A percentile compares a stretch with the other conserved stretches of the same genome.
phyloP scores from a whole-genome alignment of 2,797 vertebrate genomes.

The Pseudomugil gertrudae region DNA sequence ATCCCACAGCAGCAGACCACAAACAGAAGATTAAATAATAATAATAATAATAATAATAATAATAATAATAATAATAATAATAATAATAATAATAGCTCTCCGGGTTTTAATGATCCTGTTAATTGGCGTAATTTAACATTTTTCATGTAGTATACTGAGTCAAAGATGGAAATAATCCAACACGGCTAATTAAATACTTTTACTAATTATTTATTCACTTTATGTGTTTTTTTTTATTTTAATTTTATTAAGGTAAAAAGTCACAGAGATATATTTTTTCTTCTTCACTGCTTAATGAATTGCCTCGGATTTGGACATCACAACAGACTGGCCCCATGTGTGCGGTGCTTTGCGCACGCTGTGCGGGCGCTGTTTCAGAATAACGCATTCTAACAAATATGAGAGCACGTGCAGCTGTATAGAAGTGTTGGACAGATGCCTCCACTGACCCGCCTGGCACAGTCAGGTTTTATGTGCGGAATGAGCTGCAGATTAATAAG shows the following conservation, averaged over 20 bases:
- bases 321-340: background rate
- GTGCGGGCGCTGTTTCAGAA: too few relatives aligned
- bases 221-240: background rate
- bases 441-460: constrained; percentile 8
- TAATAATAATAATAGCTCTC: background rate
- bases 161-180: background rate
- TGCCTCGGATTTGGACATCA: background rate
- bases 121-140: background rate
- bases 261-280: background rate
- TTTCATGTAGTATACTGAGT: background rate
- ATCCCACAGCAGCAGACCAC: constrained; percentile 54
- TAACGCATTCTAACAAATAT: too few relatives aligned
- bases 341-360: background rate
- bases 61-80: background rate
- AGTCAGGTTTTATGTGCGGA: constrained; percentile 53
- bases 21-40: constrained; percentile 44
- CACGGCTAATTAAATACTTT: background rate
- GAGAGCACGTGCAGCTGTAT: background rate
- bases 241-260: background rate
- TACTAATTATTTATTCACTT: background rate
- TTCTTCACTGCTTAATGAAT: background rate
- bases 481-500: constrained; percentile 61
- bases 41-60: background rate
- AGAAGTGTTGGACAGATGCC: background rate
- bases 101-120: background rate